These are phyloP conservation scores for Pandemis cinnamomeana DNA, from an alignment of 2,888 invertebrate species.

Conservation along the genomic window DNA sequence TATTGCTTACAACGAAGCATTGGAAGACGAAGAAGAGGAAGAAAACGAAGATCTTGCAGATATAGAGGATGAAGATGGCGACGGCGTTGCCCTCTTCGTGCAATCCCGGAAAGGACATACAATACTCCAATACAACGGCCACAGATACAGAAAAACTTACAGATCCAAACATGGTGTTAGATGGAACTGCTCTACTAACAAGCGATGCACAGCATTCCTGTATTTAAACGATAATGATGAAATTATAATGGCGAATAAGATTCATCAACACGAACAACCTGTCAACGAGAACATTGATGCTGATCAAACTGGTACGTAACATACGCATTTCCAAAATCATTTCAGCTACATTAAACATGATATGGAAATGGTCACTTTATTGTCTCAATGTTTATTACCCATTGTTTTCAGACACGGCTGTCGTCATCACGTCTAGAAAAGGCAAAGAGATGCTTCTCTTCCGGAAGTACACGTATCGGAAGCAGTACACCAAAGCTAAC, in stretches of 20 bases:
- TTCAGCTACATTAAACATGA: background rate
- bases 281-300: conserved; percentile 47
- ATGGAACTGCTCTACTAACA: conserved; percentile 67
- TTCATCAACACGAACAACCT: conserved; percentile 58
- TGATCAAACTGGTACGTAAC: conserved; percentile 55
- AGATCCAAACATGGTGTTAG: conserved; percentile 61
- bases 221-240: conserved; percentile 66
- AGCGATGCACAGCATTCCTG: conserved; percentile 64
- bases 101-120: conserved; percentile 63
- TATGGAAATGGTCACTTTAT: background rate
- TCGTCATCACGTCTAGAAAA: conserved; percentile 74
- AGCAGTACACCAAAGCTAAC: conserved; percentile 63
- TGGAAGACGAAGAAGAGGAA: conserved; percentile 33
- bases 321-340: background rate
- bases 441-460: conserved; percentile 76
- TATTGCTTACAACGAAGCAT: conserved; percentile 20
- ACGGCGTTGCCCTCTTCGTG: conserved; percentile 59
- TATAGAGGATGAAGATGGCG: conserved; percentile 42
- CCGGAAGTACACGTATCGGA: conserved; percentile 72
- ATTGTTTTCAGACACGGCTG: conserved; percentile 61
- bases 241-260: conserved; percentile 60
- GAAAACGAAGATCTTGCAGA: conserved; percentile 41
- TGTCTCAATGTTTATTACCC: background rate
- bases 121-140: conserved; percentile 64
- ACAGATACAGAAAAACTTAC: conserved; percentile 66